Evolutionary conservation across 1,140 invertebrate genomes (phyloP), one percentile per base, ranked within the genome.

Genomic region (Drosophila aff.): DNA sequence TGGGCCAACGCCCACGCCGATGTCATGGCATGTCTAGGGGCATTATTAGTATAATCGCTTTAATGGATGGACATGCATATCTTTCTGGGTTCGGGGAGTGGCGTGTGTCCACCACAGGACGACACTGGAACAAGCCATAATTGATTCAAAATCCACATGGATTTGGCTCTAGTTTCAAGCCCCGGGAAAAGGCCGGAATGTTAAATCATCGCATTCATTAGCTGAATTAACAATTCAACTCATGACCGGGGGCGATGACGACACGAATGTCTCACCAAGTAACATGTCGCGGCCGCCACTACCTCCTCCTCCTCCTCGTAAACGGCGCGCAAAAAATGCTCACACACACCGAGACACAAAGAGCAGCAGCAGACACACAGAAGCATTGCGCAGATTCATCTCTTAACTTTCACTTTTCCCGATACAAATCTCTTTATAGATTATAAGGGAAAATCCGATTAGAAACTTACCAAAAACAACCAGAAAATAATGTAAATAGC

Each of bases 401-500:
- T 76, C 23, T 41, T 31, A 41, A 60, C 85, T 84, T 91, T 82
- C 81, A 80, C 86, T 87, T 82, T 77, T 18, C 28, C 26, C 52
- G n/a, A 53, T 53, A 43, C 31, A 36, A 13, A 62, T 18, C 26
- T 44, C 16, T 23, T 8, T 36, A 49, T 33, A n/a, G 15, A 15
- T 5, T 44, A 36, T 13, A 62, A 33, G 23, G 18, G 7, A 41
- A 31, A 38, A 28, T 57, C 43, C 46, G 23, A 50, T 50, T 31
- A 4, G 16, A 41, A 65, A 93, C 94, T 94, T 94, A 98, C 97
- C 97, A 99, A 96, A 73, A 98, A 94, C 92, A 96, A 96, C 96
- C 97, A 97, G 94, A 98, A 98, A 49, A 96, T 87, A 63, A 98
- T 94, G 91, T 97, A 98, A 75, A 98, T 93, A 79, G 96, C 94